These are phyloP conservation scores for Centropyge bicolor DNA, from an alignment of 2,797 vertebrate species.

Conservation along the genomic window DNA sequence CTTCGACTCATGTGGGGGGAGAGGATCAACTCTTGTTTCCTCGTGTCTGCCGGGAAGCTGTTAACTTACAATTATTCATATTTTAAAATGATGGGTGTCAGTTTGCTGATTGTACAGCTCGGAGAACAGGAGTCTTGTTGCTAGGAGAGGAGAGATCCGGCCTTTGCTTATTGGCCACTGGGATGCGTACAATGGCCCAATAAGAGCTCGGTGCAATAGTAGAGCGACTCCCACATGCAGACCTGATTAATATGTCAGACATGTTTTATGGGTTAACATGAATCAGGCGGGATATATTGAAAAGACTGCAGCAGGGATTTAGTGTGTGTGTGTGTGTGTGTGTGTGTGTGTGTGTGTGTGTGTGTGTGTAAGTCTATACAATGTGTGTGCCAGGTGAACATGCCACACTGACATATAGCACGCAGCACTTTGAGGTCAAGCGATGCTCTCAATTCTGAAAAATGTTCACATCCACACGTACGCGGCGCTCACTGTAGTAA, in stretches of 20 bases:
- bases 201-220: slow-evolving; percentile 75
- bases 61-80: slow-evolving; percentile 88
- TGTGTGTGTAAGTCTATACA: slow-evolving; percentile 43
- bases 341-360: too few relatives aligned
- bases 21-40: slow-evolving; percentile 75
- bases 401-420: slow-evolving; percentile 46
- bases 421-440: slow-evolving; percentile 61
- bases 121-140: slow-evolving; percentile 90
- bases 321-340: too few relatives aligned
- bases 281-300: slow-evolving; percentile 80
- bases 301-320: slow-evolving; percentile 74
- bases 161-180: slow-evolving; percentile 86
- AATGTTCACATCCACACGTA: slow-evolving; percentile 52
- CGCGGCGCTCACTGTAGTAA: slow-evolving; percentile 45
- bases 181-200: slow-evolving; percentile 86
- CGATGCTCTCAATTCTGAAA: slow-evolving; percentile 52
- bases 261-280: slow-evolving; percentile 88
- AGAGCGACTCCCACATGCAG: slow-evolving; percentile 80
- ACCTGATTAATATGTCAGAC: slow-evolving; percentile 90
- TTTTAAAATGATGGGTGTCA: slow-evolving; percentile 93
- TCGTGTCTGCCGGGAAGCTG: slow-evolving; percentile 76
- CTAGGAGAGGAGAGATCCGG: slow-evolving; percentile 92
- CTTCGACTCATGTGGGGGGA: slow-evolving; percentile 40
- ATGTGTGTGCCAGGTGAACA: slow-evolving; percentile 38
- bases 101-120: slow-evolving; percentile 86